Evolutionary conservation across 2,113 vertebrate species (phyloP), one percentile per base, ranked within the genome.

Genomic region (Heterocephalus glaber): DNA sequence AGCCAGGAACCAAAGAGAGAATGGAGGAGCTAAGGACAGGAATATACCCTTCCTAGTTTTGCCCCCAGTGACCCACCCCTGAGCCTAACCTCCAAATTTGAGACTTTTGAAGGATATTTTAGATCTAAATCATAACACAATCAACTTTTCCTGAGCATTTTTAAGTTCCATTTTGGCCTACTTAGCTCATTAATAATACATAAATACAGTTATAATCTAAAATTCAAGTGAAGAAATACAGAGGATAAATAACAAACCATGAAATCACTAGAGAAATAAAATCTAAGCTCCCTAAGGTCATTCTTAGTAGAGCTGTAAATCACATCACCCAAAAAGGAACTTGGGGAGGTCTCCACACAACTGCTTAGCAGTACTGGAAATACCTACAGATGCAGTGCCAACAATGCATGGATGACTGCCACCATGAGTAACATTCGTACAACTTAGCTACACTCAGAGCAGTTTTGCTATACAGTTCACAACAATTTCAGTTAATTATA

Each of bases 401-500:
- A 84, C 90, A 89, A 74, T 30, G 65, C 65, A 77, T 92, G 90
- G 85, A 77, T 68, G 90, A 76, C 16, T 80, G 94, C 88, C 87
- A 76, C 74, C 76, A 58, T 0, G n/a, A 95, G 90, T 16, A 96
- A 86, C 95, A 95, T 85, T 47, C 81, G 81, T 68, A 61, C 47
- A 72, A 95, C 88, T 92, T 87, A 90, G 90, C 72, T 86, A 47
- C 4, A 63, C 76, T 41, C 76, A 94, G 16, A 94, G 85, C 85
- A 81, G 63, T 82, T 90, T 47, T 88, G 65, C 65, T 85, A n/a
- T 47, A 83, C 13, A 80, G 66, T 92, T 96, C 89, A 89, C 82
- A 61, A 86, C 61, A 84, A 84, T 96, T 96, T 89, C 4, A 0
- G 92, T 76, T 94, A 95, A 94, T 97, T 89, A 96, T 35, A 80